A percentile compares a stretch with the other conserved stretches of the same genome.
phyloP scores from a whole-genome alignment of 2,888 invertebrate species.

The Caenorhabditis uteleia region DNA sequence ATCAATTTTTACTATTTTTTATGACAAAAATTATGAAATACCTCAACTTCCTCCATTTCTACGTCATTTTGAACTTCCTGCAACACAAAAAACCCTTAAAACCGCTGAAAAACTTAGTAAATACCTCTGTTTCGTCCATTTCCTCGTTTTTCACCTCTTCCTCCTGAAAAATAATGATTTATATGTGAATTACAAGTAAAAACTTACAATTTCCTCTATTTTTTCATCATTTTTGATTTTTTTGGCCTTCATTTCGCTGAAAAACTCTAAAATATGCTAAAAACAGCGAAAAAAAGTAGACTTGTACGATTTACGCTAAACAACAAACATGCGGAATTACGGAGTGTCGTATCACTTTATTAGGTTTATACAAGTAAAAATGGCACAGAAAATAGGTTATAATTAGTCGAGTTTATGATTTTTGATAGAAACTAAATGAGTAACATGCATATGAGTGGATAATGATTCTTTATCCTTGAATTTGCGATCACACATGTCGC shows the following conservation, averaged over 20 bases:
- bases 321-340: constrained; percentile 3
- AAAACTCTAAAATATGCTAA: background rate
- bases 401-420: no score
- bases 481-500: constrained; percentile 35
- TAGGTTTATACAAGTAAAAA: background rate
- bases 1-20: background rate
- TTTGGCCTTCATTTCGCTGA: background rate
- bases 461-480: constrained; percentile 37
- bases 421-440: background rate
- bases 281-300: constrained; percentile 1
- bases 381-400: no score
- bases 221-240: background rate
- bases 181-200: background rate
- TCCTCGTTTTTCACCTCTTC: background rate
- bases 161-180: constrained; percentile 7
- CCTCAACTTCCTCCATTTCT: constrained; percentile 5
- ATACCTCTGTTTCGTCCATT: constrained; percentile 2
- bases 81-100: no score
- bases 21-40: background rate
- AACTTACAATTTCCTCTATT: constrained; percentile 1
- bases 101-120: background rate
- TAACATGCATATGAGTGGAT: constrained; percentile 30
- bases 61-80: constrained; percentile 1
- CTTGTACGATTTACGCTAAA: constrained; percentile 9
- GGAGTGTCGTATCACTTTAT: constrained; percentile 11